Evolutionary conservation across 37 sponge, comb jelly and placozoan species (phyloP).

Genomic region (Aphrocallistes beatrix): DNA sequence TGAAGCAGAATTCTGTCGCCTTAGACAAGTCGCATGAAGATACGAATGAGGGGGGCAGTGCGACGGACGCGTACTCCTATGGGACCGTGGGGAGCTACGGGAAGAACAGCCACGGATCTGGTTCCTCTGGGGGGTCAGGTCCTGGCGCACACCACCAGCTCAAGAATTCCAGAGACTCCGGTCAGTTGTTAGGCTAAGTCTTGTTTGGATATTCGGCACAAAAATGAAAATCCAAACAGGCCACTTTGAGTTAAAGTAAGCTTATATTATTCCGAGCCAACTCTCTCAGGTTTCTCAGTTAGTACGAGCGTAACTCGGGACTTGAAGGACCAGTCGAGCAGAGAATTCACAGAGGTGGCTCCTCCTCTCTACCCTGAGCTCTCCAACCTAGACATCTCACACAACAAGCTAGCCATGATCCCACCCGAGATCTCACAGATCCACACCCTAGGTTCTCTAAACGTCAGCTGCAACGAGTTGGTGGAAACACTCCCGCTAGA

Average conservation of each 20-base stretch:
- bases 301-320: background rate
- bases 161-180: constrained; percentile 1
- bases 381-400: constrained; percentile 47
- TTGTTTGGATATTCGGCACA: too few species aligned
- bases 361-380: constrained; percentile 50
- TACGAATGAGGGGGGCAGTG: background rate
- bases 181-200: too few species aligned
- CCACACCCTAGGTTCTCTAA: constrained; percentile 31
- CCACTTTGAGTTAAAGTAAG: too few species aligned
- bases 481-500: constrained; percentile 60
- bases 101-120: constrained; percentile 13
- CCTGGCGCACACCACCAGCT: background rate
- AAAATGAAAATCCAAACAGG: too few species aligned
- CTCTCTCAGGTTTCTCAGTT: background rate
- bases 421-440: constrained; percentile 43
- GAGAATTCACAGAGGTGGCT: background rate
- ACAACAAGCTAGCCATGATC: constrained; percentile 26
- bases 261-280: too few species aligned
- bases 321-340: background rate
- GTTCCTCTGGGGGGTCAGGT: background rate
- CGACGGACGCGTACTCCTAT: background rate
- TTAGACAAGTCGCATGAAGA: background rate
- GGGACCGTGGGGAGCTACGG: background rate
- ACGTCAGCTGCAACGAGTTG: constrained; percentile 48
- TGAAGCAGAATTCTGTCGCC: background rate